A percentile compares a stretch with the other conserved stretches of the same genome.
Conservation (phyloP, 2,888 invertebrate genomes). For the Tipula helvola region DNA sequence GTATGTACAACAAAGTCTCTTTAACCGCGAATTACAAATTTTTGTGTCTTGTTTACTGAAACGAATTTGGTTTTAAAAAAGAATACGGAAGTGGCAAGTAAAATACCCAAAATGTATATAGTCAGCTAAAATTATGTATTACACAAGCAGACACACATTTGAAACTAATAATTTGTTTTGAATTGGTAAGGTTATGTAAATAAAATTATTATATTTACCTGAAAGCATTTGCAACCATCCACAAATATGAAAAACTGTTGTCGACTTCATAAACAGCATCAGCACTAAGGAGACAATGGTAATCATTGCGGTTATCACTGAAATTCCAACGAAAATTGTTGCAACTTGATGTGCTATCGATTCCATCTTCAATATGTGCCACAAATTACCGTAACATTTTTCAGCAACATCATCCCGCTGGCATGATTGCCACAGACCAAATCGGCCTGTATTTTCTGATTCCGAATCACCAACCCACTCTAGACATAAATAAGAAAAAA, state of each 20-base stretch:
- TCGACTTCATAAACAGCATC: conserved; percentile 87
- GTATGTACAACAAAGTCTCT: background rate
- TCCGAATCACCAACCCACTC: conserved; percentile 81
- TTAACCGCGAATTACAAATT: background rate
- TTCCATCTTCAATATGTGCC: conserved; percentile 68
- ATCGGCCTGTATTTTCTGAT: conserved; percentile 77
- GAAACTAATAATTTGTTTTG: background rate
- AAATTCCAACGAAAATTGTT: conserved; percentile 77
- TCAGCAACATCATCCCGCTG: conserved; percentile 63
- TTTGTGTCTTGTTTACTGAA: background rate
- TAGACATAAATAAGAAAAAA: conserved; percentile 9
- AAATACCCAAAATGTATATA: background rate
- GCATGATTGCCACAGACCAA: conserved; percentile 88
- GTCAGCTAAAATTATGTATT: background rate
- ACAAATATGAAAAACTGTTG: conserved; percentile 83
- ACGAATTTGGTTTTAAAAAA: background rate
- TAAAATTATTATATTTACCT: conserved; percentile 45
- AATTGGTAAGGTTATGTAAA: background rate
- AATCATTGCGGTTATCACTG: conserved; percentile 71
- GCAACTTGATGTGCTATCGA: conserved; percentile 72
- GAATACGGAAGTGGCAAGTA: background rate
- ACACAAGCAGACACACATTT: background rate
- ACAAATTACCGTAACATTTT: conserved; percentile 72
- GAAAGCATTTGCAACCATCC: conserved; percentile 94
- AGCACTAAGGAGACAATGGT: conserved; percentile 81